phyloP scores from a whole-genome alignment of 2,797 vertebrate species.

The Channallabes apus region DNA sequence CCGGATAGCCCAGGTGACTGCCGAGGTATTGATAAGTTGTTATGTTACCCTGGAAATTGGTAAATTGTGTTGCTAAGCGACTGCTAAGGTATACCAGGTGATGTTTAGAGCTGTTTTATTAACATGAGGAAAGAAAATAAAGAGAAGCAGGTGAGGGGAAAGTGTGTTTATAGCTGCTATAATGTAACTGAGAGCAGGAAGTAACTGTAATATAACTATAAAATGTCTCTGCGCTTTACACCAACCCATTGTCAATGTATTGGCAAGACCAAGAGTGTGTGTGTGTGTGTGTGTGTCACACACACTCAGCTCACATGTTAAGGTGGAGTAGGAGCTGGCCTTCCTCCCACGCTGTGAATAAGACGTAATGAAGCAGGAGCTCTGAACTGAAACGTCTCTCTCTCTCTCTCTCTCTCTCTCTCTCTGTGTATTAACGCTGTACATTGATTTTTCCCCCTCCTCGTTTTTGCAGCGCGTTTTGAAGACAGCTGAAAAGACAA shows the following conservation, averaged over 20 bases:
- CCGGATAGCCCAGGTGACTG: too few relatives aligned
- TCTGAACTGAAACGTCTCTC: neutral
- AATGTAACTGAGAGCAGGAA: neutral
- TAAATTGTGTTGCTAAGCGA: neutral
- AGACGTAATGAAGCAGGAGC: constrained; percentile 17
- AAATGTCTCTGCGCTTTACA: neutral
- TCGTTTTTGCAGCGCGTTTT: neutral
- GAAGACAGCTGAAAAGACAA: neutral
- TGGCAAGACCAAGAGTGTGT: neutral
- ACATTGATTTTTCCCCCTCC: constrained; percentile 17
- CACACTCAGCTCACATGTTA: neutral
- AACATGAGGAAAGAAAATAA: too few relatives aligned
- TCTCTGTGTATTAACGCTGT: neutral
- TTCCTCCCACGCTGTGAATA: constrained; percentile 3
- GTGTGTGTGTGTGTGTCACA: neutral
- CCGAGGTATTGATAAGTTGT: neutral
- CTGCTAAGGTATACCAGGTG: neutral
- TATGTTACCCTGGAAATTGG: neutral
- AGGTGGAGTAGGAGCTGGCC: neutral
- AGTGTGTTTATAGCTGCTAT: too few relatives aligned
- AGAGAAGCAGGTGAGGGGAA: too few relatives aligned
- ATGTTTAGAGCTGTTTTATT: neutral
- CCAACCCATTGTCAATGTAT: neutral
- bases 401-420: neutral
- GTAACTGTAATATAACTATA: neutral